Evolutionary conservation across 2,113 vertebrate species (phyloP).

Genomic region (Chionodraco myersi): DNA sequence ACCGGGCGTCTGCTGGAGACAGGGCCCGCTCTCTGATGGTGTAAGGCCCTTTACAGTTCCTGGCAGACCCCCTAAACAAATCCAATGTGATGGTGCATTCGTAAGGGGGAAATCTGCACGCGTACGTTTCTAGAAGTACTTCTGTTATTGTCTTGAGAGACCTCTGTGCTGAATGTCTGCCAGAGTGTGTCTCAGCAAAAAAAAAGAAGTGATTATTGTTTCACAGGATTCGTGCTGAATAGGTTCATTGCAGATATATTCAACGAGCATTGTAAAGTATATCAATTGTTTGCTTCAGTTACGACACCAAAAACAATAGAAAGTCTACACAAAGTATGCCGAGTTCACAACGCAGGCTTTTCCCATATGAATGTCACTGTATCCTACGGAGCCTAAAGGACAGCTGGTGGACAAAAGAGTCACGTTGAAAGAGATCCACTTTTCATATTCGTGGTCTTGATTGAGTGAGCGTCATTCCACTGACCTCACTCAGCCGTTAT

Average conservation of each 20-base stretch:
- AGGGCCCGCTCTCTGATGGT: background rate
- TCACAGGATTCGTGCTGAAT: background rate
- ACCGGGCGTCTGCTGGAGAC: slow-evolving; percentile 44
- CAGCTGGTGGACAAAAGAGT: no score
- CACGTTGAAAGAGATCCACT: no score
- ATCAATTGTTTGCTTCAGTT: background rate
- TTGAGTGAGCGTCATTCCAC: slow-evolving; percentile 2
- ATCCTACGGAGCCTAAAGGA: no score
- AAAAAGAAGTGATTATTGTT: slow-evolving; percentile 1
- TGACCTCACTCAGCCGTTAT: background rate
- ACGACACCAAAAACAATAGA: no score
- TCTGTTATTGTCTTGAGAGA: slow-evolving; percentile 17
- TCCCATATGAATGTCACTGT: no score
- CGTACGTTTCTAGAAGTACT: slow-evolving; percentile 12
- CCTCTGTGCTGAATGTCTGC: slow-evolving; percentile 11
- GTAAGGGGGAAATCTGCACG: slow-evolving; percentile 21
- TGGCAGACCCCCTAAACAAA: slow-evolving; percentile 27
- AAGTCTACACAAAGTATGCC: no score
- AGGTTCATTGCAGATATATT: slow-evolving; percentile 5
- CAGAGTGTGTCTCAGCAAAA: slow-evolving; percentile 18
- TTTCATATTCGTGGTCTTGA: background rate
- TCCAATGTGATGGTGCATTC: slow-evolving; percentile 12
- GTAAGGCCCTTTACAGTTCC: slow-evolving; percentile 3
- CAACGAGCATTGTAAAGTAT: background rate
- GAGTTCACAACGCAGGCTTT: no score